Percentiles rank a stretch among this genome's conserved stretches.
Evolutionary conservation across 1,140 invertebrate genomes (phyloP).

Genomic region (Drosophila lacertosa): DNA sequence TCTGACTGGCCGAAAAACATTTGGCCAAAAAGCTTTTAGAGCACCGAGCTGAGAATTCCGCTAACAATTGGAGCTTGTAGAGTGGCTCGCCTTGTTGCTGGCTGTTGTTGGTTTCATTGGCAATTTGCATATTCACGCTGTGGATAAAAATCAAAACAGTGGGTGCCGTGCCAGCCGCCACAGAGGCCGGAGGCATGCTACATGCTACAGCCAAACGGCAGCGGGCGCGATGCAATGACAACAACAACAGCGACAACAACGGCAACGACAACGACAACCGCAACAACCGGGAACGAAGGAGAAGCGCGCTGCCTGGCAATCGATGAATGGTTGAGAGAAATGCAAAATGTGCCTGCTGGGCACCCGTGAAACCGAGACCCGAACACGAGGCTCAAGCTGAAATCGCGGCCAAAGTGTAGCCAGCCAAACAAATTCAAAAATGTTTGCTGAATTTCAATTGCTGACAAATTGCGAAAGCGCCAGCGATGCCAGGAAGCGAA

Average conservation of each 20-base stretch:
- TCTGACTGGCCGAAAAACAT: conserved; percentile 38
- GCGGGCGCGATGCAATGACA: conserved; percentile 54
- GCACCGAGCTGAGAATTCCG: conserved; percentile 21
- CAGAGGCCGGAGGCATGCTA: conserved; percentile 10
- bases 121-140: conserved; percentile 80
- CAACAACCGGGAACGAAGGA: conserved; percentile 8
- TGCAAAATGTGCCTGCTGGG: conserved; percentile 80
- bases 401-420: conserved; percentile 64
- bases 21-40: conserved; percentile 49
- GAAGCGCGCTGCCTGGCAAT: conserved; percentile 36
- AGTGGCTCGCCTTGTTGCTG: conserved; percentile 31
- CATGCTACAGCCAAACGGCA: conserved; percentile 17
- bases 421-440: conserved; percentile 81
- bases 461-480: conserved; percentile 71
- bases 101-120: conserved; percentile 35
- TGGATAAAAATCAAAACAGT: conserved; percentile 81
- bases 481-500: conserved; percentile 27
- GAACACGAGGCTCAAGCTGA: conserved; percentile 32
- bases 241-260: conserved; percentile 9
- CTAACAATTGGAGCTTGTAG: conserved; percentile 51
- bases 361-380: conserved; percentile 43
- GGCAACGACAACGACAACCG: neutral
- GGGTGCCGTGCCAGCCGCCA: conserved; percentile 51
- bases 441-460: conserved; percentile 82
- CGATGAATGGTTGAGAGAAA: conserved; percentile 54